phyloP scores from a whole-genome alignment of 2,888 invertebrate genomes.

The Yponomeuta plumbellus region DNA sequence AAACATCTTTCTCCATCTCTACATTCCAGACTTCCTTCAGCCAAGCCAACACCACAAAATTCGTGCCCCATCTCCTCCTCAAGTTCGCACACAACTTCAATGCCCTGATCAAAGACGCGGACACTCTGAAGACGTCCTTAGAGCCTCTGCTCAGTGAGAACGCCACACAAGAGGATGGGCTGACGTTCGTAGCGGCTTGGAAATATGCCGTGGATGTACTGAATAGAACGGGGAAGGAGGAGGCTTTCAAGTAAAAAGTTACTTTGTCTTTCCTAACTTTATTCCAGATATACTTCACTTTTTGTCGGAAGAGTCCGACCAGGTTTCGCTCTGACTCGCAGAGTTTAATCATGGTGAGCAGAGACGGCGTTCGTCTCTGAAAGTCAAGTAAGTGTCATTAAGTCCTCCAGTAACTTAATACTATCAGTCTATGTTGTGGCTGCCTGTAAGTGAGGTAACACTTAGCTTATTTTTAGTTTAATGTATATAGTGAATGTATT shows the following conservation, averaged over 20 bases:
- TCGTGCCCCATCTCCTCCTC: constrained; percentile 50
- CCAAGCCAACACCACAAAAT: constrained; percentile 37
- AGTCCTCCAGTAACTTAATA: too few species aligned
- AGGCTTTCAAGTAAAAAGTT: constrained; percentile 39
- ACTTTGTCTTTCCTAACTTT: too few species aligned
- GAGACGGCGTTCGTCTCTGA: too few species aligned
- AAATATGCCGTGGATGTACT: constrained; percentile 39
- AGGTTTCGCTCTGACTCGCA: too few species aligned
- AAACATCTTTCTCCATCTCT: constrained; percentile 6
- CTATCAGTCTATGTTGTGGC: too few species aligned
- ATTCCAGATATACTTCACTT: too few species aligned
- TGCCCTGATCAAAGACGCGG: constrained; percentile 42
- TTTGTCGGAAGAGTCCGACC: too few species aligned
- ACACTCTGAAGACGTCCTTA: constrained; percentile 35
- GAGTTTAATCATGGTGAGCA: too few species aligned
- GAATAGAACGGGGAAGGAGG: constrained; percentile 36
- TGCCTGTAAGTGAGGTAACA: too few species aligned
- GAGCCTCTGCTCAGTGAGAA: constrained; percentile 34
- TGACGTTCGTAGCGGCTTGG: constrained; percentile 39
- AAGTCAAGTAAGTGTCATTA: too few species aligned
- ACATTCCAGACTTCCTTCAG: constrained; percentile 18
- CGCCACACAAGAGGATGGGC: constrained; percentile 22
- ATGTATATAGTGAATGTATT: too few species aligned
- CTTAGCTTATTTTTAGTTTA: too few species aligned
- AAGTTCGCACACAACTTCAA: constrained; percentile 55